phyloP scores from a whole-genome alignment of 2,888 invertebrate genomes.

The Hyalella azteca region DNA sequence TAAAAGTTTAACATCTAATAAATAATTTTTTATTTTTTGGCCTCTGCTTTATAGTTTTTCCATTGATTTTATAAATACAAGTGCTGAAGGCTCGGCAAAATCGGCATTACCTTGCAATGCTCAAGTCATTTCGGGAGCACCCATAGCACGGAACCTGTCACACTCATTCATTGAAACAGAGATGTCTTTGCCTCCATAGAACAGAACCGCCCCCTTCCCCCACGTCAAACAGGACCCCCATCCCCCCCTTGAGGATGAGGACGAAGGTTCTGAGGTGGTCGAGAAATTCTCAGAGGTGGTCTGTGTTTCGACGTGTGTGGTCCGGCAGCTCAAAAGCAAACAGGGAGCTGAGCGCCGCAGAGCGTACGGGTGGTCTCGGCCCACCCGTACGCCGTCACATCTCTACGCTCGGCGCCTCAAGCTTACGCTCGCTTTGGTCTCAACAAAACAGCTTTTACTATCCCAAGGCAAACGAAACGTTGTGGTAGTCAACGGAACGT shows the following conservation, averaged over 20 bases:
- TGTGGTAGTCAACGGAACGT: slow-evolving; percentile 3
- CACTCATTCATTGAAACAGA: slow-evolving; percentile 6
- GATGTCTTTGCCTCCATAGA: neutral
- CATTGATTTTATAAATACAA: too few species aligned
- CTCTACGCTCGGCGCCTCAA: neutral
- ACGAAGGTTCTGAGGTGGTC: slow-evolving; percentile 8
- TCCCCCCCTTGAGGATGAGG: neutral
- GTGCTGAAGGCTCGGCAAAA: too few species aligned
- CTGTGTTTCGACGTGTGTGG: slow-evolving; percentile 23
- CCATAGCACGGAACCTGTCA: too few species aligned
- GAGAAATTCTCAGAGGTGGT: slow-evolving; percentile 10
- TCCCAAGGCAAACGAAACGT: slow-evolving; percentile 6
- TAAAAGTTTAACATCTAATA: too few species aligned
- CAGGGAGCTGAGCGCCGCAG: slow-evolving; percentile 23
- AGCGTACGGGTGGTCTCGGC: slow-evolving; percentile 25
- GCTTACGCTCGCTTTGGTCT: neutral
- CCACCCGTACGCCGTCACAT: slow-evolving; percentile 17
- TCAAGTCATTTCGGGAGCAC: too few species aligned
- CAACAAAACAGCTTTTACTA: neutral
- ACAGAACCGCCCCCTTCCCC: neutral
- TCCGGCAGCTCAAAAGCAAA: slow-evolving; percentile 33
- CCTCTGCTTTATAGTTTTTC: too few species aligned
- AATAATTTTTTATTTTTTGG: too few species aligned
- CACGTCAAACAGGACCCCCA: neutral
- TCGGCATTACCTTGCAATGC: too few species aligned